A percentile compares a stretch with the other conserved stretches of the same genome.
Evolutionary conservation across 1,140 invertebrate species (phyloP).

Genomic region (Drosophila sp.): DNA sequence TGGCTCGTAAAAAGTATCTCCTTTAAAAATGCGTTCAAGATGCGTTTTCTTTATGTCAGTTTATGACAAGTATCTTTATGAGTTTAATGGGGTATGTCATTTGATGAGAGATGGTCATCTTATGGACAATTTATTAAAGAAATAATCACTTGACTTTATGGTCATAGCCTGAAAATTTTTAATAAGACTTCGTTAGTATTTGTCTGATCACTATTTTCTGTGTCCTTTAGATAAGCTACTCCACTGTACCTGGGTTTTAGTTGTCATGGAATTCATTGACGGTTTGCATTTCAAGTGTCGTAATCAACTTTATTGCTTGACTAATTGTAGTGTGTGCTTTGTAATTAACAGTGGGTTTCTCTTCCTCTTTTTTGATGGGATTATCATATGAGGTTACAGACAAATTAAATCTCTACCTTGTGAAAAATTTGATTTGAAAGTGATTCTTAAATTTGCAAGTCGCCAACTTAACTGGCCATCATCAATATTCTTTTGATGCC

Average conservation of each 20-base stretch:
- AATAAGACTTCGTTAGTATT: neutral
- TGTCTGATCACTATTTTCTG: neutral
- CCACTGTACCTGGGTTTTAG: neutral
- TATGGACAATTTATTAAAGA: neutral
- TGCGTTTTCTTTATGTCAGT: neutral
- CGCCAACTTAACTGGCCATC: too few species aligned
- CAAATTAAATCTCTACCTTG: neutral
- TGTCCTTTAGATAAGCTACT: neutral
- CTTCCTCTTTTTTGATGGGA: slow-evolving; percentile 19
- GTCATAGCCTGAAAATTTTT: neutral
- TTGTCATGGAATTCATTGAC: neutral
- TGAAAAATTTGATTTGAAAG: neutral
- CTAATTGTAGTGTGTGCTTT: slow-evolving; percentile 50
- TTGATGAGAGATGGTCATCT: neutral
- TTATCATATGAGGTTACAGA: neutral
- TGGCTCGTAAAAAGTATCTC: neutral
- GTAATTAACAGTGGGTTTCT: slow-evolving; percentile 12
- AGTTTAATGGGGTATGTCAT: neutral
- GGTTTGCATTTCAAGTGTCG: slow-evolving; percentile 18
- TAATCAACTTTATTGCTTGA: slow-evolving; percentile 48
- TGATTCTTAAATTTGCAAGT: too few species aligned
- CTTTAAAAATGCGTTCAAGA: slow-evolving; percentile 1
- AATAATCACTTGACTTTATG: neutral
- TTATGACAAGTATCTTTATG: neutral
- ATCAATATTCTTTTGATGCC: too few species aligned